Conservation (phyloP, 2,797 vertebrate genomes). For the Clarias laeviceps region DNA sequence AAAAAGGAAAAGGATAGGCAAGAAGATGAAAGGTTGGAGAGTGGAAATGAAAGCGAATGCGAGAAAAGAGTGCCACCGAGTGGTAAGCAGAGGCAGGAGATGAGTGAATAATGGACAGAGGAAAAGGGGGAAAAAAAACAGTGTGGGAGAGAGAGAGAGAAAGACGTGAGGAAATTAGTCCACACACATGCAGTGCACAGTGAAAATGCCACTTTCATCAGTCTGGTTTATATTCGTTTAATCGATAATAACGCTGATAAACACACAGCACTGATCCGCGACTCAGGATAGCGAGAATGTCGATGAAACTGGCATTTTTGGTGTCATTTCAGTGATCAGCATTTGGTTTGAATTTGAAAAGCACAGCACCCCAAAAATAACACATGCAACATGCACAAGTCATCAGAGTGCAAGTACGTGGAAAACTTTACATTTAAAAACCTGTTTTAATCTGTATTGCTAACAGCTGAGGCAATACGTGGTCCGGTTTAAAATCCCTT, state of each 20-base stretch:
- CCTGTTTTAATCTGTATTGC: not conserved
- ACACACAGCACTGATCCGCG: not conserved
- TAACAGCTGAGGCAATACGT: not conserved
- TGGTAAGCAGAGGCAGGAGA: constrained; percentile 59
- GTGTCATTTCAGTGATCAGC: constrained; percentile 30
- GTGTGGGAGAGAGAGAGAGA: constrained; percentile 42
- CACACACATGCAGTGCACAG: constrained; percentile 54
- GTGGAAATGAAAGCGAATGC: constrained; percentile 21
- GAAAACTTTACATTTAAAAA: not conserved
- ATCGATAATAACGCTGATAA: not conserved
- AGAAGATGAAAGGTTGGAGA: constrained; percentile 31
- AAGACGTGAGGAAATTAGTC: constrained; percentile 52
- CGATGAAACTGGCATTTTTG: constrained; percentile 50
- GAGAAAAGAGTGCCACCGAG: constrained; percentile 68
- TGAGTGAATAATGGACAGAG: constrained; percentile 53
- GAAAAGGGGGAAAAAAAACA: constrained; percentile 67
- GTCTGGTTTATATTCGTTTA: not conserved
- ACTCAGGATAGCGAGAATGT: not conserved
- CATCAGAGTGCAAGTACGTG: constrained; percentile 54
- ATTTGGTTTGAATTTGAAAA: constrained; percentile 35
- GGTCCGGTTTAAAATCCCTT: not conserved
- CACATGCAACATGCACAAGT: constrained; percentile 67
- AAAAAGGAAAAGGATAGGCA: constrained; percentile 44
- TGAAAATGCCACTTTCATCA: constrained; percentile 48
- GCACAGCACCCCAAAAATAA: constrained; percentile 50